Percentiles rank a stretch among this genome's conserved stretches.
These are phyloP conservation scores for Neoarius graeffei DNA, from an alignment of 2,113 vertebrate genomes.

Conservation along the genomic window DNA sequence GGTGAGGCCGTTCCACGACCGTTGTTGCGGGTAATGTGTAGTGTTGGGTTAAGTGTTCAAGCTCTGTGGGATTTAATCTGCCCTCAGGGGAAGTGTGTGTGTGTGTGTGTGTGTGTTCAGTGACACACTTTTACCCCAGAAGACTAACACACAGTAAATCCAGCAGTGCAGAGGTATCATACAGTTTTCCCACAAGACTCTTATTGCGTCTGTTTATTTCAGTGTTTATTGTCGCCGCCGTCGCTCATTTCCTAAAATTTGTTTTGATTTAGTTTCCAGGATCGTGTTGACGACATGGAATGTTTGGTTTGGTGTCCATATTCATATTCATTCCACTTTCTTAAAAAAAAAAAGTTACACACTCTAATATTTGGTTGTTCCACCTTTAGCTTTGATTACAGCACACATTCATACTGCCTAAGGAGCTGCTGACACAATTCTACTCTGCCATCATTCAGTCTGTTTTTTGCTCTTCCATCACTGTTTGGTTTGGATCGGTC, in stretches of 20 bases:
- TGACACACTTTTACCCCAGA: slow-evolving; percentile 17
- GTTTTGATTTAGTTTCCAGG: neutral
- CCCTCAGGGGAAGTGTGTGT: neutral
- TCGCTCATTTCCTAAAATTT: neutral
- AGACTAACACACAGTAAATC: neutral
- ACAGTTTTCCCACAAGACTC: slow-evolving; percentile 3
- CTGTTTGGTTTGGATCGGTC: too few species aligned
- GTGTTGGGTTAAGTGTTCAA: neutral
- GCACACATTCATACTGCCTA: too few species aligned
- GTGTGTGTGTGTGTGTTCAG: slow-evolving; percentile 14
- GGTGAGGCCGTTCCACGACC: neutral
- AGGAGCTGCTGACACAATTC: too few species aligned
- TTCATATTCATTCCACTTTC: neutral
- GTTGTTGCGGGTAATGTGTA: neutral
- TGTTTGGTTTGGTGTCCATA: neutral
- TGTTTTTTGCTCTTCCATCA: too few species aligned
- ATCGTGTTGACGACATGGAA: neutral
- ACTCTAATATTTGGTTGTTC: too few species aligned
- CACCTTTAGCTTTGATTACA: too few species aligned
- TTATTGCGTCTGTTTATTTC: slow-evolving; percentile 8
- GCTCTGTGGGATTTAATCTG: neutral
- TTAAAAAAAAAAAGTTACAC: neutral
- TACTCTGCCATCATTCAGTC: too few species aligned
- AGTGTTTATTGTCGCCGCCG: neutral
- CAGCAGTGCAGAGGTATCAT: neutral